phyloP scores from a whole-genome alignment of 2,888 invertebrate genomes.

The Trissolcus japonicus region DNA sequence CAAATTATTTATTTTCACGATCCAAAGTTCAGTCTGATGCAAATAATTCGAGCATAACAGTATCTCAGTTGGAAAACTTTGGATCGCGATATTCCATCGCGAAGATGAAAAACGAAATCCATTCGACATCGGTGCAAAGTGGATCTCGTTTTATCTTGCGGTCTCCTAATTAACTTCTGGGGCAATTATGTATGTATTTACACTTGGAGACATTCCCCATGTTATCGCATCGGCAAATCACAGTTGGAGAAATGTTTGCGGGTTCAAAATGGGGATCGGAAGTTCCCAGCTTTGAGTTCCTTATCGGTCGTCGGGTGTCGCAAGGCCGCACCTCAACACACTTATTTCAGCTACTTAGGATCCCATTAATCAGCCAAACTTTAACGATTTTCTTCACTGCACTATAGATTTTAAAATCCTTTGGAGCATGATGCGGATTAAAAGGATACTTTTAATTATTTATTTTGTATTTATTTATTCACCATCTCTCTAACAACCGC shows the following conservation, averaged over 20 bases:
- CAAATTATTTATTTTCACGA: no score
- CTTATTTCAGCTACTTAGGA: slow-evolving; percentile 58
- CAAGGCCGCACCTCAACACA: slow-evolving; percentile 20
- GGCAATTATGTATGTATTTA: slow-evolving; percentile 48
- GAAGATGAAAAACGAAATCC: slow-evolving; percentile 2
- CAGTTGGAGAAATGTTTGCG: slow-evolving; percentile 35
- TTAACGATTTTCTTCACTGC: slow-evolving; percentile 57
- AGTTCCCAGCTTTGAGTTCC: slow-evolving; percentile 39
- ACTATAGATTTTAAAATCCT: slow-evolving; percentile 28
- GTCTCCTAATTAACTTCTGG: slow-evolving; percentile 34
- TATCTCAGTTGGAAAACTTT: no score
- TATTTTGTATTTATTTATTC: neutral
- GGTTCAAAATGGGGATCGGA: slow-evolving; percentile 21
- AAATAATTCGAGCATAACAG: no score
- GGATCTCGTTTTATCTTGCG: slow-evolving; percentile 27
- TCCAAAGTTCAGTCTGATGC: no score
- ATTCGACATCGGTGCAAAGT: slow-evolving; percentile 7
- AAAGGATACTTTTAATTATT: slow-evolving; percentile 39
- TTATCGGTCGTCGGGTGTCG: slow-evolving; percentile 32
- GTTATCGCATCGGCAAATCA: slow-evolving; percentile 32
- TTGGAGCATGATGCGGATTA: slow-evolving; percentile 30
- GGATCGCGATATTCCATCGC: neutral
- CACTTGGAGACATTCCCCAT: slow-evolving; percentile 24
- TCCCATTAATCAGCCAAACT: slow-evolving; percentile 61
- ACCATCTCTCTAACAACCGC: no score